Evolutionary conservation across 1,140 invertebrate species (phyloP), one percentile per base, ranked within the genome.

Genomic region (Listronotus bonariensis): DNA sequence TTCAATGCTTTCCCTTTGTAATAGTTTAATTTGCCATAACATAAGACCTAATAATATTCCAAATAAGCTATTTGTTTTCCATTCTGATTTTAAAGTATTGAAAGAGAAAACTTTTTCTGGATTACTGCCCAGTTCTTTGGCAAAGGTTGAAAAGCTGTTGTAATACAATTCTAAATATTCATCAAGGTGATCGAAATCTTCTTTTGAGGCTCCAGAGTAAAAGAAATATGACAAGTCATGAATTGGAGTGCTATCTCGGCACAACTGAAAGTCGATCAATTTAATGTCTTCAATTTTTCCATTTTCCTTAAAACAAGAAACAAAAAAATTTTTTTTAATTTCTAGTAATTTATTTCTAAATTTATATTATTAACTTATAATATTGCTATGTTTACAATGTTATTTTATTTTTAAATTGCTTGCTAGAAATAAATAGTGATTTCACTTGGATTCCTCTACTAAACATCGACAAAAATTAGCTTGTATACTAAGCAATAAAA

Each of bases 161-260:
- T 85, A 80, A 74, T 88, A 88, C 9, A 83, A 68, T 40, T 85
- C 63, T 0, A 88, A 43, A 12, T 85, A 72, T 26, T 77, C 45
- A 10, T 82, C 70, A 38, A 83, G 82, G 59, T 77, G 57, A 32
- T 72, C 60, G 10, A 85, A 75, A 34, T 85, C 78, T 9, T 77
- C 67, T 53, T 78, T 70, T n/a, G 82, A 79, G 0, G 84, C 82
- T 54, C 80, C 82, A 64, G 81, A 81, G 60, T 83, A 86, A 5
- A 87, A 74, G 54, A 82, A 84, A 65, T 86, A 85, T 0, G 81
- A 79, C 36, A 88, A 65, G 61, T 87, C 86, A 0, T 80, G 80
- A 3, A 83, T 79, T 5, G 86, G 86, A 5, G 84, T 85, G 1
- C 81, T 80, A 59, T 82, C 82, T 6, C 82, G 76, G 10, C 76